Evolutionary conservation across 2,113 vertebrate species (phyloP), one percentile per base, ranked within the genome.

Genomic region (Oxygymnocypris stewartii): DNA sequence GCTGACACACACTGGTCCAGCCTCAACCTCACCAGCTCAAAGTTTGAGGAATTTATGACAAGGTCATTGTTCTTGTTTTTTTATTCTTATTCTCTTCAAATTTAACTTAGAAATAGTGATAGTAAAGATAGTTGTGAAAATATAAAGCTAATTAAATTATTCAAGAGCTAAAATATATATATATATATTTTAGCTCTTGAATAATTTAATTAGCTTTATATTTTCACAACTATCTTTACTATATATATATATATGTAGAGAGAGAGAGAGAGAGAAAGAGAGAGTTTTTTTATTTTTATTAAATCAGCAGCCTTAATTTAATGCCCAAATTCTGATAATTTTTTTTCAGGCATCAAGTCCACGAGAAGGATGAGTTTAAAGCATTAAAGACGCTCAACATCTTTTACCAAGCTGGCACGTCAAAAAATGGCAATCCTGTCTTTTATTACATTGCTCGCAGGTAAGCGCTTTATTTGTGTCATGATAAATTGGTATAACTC

Each of bases 11-110:
- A 99, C 79, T 99, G 98, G 98, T 99, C 98, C 92, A 99, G 98
- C 89, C 96, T 99, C 86, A 99, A 99, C 89, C 96, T 99, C 88
- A 99, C 98, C 14, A 99, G 98, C 89, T 99, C 98, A 69, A 99
- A 99, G 87, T 99, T 99, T 94, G 98, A 99, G 88, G 98, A 99
- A 90, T 99, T 99, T 89, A 99, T 99, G 98, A 99, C 98, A 1
- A 98, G 98, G 98, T 99, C 94, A 90, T 25, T 83, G 16, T 18
- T 12, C 20, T 13, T 74, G 31, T 11, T 74, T 6, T 44, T 31
- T 37, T 47, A 3, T n/a, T n/a, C n/a, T n/a, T 63, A 16, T 18
- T 20, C n/a, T 23, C 28, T 9, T 37, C 4, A 49, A 7, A 37
- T 51, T 40, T 49, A n/a, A 18, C 10, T 9, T 16, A 16, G 2